These are phyloP conservation scores for Drosophila melanosoma DNA, from an alignment of 2,888 invertebrate genomes.

Conservation along the genomic window DNA sequence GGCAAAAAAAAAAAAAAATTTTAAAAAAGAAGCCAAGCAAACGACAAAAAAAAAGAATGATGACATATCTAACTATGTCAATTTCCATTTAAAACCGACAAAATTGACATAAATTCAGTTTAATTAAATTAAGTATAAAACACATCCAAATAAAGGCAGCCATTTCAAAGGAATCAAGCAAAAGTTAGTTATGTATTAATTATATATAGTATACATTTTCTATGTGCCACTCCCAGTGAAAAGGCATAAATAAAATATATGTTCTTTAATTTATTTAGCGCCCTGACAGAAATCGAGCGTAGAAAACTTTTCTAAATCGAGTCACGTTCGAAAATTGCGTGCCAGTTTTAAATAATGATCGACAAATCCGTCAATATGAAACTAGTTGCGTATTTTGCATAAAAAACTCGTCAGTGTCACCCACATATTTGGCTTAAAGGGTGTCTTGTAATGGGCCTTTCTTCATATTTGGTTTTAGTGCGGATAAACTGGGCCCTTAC, in stretches of 20 bases:
- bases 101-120: conserved; percentile 62
- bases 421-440: conserved; percentile 25
- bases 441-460: conserved; percentile 40
- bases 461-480: conserved; percentile 35
- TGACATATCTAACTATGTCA: conserved; percentile 60
- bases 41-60: conserved; percentile 24
- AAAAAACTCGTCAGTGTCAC: conserved; percentile 26
- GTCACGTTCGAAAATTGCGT: conserved; percentile 67
- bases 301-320: conserved; percentile 32
- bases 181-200: not conserved
- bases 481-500: conserved; percentile 32
- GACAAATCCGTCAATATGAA: conserved; percentile 49
- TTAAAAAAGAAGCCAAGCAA: conserved; percentile 55
- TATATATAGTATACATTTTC: not conserved
- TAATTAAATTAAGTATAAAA: conserved; percentile 71
- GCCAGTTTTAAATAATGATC: conserved; percentile 60
- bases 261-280: conserved; percentile 11
- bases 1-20: conserved; percentile 1
- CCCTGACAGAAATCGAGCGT: conserved; percentile 66
- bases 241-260: conserved; percentile 20
- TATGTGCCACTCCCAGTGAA: not conserved
- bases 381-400: conserved; percentile 18
- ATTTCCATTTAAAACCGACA: conserved; percentile 63
- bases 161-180: not conserved
- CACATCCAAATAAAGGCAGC: conserved; percentile 7